phyloP scores from a whole-genome alignment of 2,888 invertebrate species.

The Dastarcus helophoroides region DNA sequence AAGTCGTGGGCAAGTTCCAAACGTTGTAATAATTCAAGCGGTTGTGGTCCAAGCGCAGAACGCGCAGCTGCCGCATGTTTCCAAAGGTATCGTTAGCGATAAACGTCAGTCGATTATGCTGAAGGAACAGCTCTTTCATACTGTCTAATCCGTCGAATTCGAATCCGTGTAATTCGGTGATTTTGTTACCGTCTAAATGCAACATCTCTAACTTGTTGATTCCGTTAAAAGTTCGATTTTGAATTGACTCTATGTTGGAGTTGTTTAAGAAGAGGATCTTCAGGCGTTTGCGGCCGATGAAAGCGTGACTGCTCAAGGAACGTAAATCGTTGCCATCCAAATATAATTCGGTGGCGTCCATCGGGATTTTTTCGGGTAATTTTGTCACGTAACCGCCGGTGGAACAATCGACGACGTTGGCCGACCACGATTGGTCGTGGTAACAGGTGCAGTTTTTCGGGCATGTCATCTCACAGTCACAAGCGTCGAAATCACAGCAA shows the following conservation, averaged over 20 bases:
- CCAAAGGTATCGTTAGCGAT: constrained; percentile 64
- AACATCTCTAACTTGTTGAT: constrained; percentile 62
- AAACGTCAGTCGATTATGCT: constrained; percentile 58
- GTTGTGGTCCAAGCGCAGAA: constrained; percentile 62
- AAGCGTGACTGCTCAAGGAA: constrained; percentile 67
- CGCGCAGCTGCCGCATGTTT: constrained; percentile 50
- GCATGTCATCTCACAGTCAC: constrained; percentile 88
- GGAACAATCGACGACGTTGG: constrained; percentile 77
- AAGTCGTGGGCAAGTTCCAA: constrained; percentile 56
- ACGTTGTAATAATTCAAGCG: constrained; percentile 55
- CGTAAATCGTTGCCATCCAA: constrained; percentile 74
- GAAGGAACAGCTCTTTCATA: constrained; percentile 59
- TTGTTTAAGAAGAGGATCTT: constrained; percentile 65
- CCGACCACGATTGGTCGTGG: constrained; percentile 77
- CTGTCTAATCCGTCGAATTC: constrained; percentile 70
- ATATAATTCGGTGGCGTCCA: constrained; percentile 83
- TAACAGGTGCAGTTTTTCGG: constrained; percentile 81
- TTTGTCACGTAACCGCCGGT: constrained; percentile 54
- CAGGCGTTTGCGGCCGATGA: constrained; percentile 72
- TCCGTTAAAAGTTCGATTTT: constrained; percentile 78
- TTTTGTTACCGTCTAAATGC: constrained; percentile 62
- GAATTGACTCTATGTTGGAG: constrained; percentile 65
- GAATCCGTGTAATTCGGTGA: constrained; percentile 59
- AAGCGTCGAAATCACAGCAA: constrained; percentile 84
- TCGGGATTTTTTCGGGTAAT: constrained; percentile 73